phyloP scores from a whole-genome alignment of 2,797 vertebrate species.

The Hybognathus amarus region DNA sequence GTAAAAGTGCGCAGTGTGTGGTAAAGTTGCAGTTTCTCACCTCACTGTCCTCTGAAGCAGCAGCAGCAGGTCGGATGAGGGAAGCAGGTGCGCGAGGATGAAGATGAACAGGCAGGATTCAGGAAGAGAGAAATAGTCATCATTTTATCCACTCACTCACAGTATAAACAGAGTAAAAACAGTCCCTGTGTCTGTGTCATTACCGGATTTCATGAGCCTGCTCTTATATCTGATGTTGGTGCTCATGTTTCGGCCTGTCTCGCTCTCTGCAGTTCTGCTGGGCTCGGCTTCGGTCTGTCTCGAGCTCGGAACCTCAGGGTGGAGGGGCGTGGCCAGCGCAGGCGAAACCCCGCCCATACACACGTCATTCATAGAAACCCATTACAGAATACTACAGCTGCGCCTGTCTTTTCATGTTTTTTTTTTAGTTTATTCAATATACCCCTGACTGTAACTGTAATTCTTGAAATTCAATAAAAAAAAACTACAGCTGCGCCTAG shows the following conservation, averaged over 20 bases:
- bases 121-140: slow-evolving; percentile 61
- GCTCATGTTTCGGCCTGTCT: slow-evolving; percentile 81
- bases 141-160: slow-evolving; percentile 27
- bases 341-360: slow-evolving; percentile 60
- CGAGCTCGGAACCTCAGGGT: slow-evolving; percentile 41
- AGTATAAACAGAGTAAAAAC: background rate
- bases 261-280: slow-evolving; percentile 21
- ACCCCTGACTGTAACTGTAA: too few species aligned
- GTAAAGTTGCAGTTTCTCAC: slow-evolving; percentile 64
- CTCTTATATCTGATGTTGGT: slow-evolving; percentile 91
- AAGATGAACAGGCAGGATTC: slow-evolving; percentile 40
- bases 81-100: slow-evolving; percentile 74
- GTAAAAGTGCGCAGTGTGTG: slow-evolving; percentile 11
- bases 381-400: too few species aligned
- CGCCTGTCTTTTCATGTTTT: too few species aligned
- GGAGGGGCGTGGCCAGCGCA: slow-evolving; percentile 59
- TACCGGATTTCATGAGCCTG: slow-evolving; percentile 92
- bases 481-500: too few species aligned
- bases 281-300: slow-evolving; percentile 19
- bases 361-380: background rate
- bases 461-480: too few species aligned
- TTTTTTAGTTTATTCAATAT: too few species aligned
- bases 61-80: slow-evolving; percentile 58
- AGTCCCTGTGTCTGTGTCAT: slow-evolving; percentile 54
- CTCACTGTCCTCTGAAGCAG: slow-evolving; percentile 78